Percentiles rank a stretch among this genome's conserved stretches.
Evolutionary conservation across 2,113 vertebrate species (phyloP).

Genomic region (Pterophyllum scalare): DNA sequence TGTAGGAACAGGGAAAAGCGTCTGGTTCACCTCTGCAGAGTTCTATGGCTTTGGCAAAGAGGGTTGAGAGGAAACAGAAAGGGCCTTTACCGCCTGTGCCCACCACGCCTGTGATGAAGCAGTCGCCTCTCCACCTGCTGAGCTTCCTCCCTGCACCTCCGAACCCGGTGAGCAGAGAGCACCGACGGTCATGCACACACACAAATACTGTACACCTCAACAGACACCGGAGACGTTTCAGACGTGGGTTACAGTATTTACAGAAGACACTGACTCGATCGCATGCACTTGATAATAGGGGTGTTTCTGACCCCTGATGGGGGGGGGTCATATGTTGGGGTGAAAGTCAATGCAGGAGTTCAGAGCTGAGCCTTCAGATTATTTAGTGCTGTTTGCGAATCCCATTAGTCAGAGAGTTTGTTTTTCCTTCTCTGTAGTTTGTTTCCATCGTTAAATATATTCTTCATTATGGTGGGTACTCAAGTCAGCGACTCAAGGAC

Average conservation of each 20-base stretch:
- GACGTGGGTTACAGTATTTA: constrained; percentile 66
- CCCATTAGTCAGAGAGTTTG: not conserved
- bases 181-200: constrained; percentile 67
- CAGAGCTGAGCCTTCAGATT: constrained; percentile 30
- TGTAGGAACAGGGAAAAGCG: constrained; percentile 27
- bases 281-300: constrained; percentile 69
- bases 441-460: not conserved
- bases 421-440: not conserved
- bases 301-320: constrained; percentile 7
- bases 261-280: constrained; percentile 62
- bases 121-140: not conserved
- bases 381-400: not conserved
- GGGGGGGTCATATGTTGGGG: constrained; percentile 36
- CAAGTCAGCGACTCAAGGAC: not conserved
- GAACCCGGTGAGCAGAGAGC: constrained; percentile 63
- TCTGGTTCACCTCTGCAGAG: constrained; percentile 61
- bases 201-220: constrained; percentile 33
- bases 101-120: constrained; percentile 38
- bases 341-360: constrained; percentile 64
- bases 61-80: constrained; percentile 52
- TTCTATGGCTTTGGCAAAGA: constrained; percentile 78
- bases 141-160: constrained; percentile 48
- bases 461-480: not conserved
- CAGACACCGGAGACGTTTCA: constrained; percentile 16
- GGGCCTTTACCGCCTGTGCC: constrained; percentile 14